Evolutionary conservation across 2,797 vertebrate genomes (phyloP).

Genomic region (Babyrousa celebensis): DNA sequence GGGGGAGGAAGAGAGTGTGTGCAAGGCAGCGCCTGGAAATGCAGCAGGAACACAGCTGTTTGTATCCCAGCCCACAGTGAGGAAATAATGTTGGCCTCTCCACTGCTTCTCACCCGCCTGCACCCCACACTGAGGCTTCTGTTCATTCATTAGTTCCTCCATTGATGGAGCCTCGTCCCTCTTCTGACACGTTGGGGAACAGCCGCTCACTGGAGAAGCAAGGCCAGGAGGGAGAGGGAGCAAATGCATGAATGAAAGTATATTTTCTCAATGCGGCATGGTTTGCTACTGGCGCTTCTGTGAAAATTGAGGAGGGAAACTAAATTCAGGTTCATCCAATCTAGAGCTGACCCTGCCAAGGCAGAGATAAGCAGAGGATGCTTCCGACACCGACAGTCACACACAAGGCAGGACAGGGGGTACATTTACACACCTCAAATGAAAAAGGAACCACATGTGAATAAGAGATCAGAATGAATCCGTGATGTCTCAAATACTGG

Average conservation of each 20-base stretch:
- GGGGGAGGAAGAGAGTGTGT: neutral
- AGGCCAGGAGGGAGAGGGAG: slow-evolving; percentile 63
- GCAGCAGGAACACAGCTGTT: slow-evolving; percentile 56
- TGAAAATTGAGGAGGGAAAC: slow-evolving; percentile 61
- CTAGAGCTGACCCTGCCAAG: slow-evolving; percentile 60
- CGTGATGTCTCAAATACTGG: neutral
- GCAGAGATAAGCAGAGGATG: slow-evolving; percentile 69
- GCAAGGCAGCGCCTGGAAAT: slow-evolving; percentile 35
- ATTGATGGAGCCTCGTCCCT: slow-evolving; percentile 62
- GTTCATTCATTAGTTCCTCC: slow-evolving; percentile 81
- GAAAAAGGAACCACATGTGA: neutral
- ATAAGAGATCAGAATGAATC: neutral
- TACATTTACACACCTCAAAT: too few relatives aligned
- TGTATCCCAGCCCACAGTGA: neutral
- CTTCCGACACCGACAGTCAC: neutral
- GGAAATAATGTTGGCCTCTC: slow-evolving; percentile 69
- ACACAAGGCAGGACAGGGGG: neutral
- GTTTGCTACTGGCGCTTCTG: neutral
- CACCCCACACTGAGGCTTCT: slow-evolving; percentile 52
- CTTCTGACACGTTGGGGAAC: slow-evolving; percentile 53
- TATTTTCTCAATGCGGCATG: slow-evolving; percentile 75
- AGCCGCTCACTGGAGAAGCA: slow-evolving; percentile 71
- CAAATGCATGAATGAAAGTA: slow-evolving; percentile 64
- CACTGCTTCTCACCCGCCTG: neutral
- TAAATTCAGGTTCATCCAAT: slow-evolving; percentile 45